A percentile compares a stretch with the other conserved stretches of the same genome.
These are phyloP conservation scores for Abscondita cerata DNA, from an alignment of 2,888 invertebrate species.

Conservation along the genomic window DNA sequence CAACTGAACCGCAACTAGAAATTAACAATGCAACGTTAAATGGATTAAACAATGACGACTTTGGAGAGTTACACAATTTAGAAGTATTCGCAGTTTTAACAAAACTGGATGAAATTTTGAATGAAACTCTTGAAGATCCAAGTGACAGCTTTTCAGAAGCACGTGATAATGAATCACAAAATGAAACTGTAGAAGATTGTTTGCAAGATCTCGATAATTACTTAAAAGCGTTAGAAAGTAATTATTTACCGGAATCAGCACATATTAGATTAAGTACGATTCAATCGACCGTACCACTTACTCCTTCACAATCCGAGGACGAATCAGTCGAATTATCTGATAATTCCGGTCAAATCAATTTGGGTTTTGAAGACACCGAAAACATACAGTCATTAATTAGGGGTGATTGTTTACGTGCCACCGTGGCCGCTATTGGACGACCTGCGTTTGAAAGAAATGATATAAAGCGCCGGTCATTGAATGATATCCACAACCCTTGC, in stretches of 20 bases:
- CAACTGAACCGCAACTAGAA: slow-evolving; percentile 5
- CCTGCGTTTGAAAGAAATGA: slow-evolving; percentile 17
- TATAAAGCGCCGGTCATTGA: slow-evolving; percentile 20
- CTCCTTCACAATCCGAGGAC: neutral
- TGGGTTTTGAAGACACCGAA: slow-evolving; percentile 31
- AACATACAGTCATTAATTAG: slow-evolving; percentile 29
- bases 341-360: slow-evolving; percentile 22
- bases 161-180: slow-evolving; percentile 24
- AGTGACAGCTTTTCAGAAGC: slow-evolving; percentile 48
- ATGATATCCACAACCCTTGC: slow-evolving; percentile 8
- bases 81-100: slow-evolving; percentile 64
- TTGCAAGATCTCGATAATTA: slow-evolving; percentile 64
- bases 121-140: slow-evolving; percentile 62
- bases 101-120: slow-evolving; percentile 66
- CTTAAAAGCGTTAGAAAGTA: slow-evolving; percentile 58
- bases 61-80: slow-evolving; percentile 36
- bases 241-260: slow-evolving; percentile 9
- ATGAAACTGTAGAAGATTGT: slow-evolving; percentile 57
- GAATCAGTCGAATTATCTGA: slow-evolving; percentile 11
- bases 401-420: slow-evolving; percentile 36
- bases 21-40: slow-evolving; percentile 27
- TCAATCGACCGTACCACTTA: neutral
- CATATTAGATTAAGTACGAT: neutral
- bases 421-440: slow-evolving; percentile 38
- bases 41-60: slow-evolving; percentile 17